These are phyloP conservation scores for Celastrina argiolus DNA, from an alignment of 2,888 invertebrate species.

Conservation along the genomic window DNA sequence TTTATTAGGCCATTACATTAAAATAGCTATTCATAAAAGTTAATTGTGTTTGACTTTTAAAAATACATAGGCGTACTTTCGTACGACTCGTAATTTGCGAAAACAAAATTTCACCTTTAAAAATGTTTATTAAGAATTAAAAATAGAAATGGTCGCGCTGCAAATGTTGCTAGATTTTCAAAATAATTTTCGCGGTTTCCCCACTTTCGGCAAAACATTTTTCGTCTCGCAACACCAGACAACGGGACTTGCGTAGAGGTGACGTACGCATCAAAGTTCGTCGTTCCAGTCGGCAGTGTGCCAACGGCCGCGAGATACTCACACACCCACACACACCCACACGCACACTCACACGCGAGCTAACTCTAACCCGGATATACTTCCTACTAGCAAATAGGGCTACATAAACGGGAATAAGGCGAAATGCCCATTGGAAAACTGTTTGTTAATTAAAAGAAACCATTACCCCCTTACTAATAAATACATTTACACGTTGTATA, in stretches of 20 bases:
- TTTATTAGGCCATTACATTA: too few species aligned
- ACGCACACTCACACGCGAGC: slow-evolving; percentile 27
- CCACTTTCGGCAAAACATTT: background rate
- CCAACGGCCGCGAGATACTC: slow-evolving; percentile 55
- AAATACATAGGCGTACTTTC: background rate
- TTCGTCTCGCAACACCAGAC: slow-evolving; percentile 25
- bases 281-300: slow-evolving; percentile 75
- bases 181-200: too few species aligned
- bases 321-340: slow-evolving; percentile 37
- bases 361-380: slow-evolving; percentile 17
- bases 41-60: background rate
- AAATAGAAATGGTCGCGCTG: background rate
- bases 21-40: background rate
- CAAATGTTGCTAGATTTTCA: background rate
- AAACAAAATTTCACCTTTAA: background rate
- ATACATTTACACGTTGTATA: too few species aligned
- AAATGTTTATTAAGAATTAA: background rate
- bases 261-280: slow-evolving; percentile 63
- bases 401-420: background rate
- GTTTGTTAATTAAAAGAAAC: too few species aligned
- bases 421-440: background rate
- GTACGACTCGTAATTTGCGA: too few species aligned
- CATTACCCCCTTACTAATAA: too few species aligned
- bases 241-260: slow-evolving; percentile 60
- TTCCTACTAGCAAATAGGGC: slow-evolving; percentile 2